Conservation (phyloP, 1,140 invertebrate genomes). For the Tachypleus tridentatus region DNA sequence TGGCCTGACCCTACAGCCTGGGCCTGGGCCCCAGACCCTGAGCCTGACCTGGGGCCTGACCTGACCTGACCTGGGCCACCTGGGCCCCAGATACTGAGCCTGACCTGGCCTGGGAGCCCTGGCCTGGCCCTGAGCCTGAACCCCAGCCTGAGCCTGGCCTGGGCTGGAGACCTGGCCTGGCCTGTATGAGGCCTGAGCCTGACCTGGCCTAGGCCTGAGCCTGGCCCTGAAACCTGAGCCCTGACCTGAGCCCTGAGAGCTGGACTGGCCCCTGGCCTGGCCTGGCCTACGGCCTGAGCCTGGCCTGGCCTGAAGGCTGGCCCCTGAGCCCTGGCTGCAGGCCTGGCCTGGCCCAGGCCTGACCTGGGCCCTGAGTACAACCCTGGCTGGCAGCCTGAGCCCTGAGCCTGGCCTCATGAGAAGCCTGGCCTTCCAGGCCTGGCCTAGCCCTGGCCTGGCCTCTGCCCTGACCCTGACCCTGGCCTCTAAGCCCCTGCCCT, state of each 20-base stretch:
- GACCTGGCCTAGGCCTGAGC: slow-evolving; percentile 23
- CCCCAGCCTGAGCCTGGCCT: slow-evolving; percentile 26
- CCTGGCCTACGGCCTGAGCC: slow-evolving; percentile 23
- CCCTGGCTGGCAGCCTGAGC: slow-evolving; percentile 16
- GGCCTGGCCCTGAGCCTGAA: slow-evolving; percentile 20
- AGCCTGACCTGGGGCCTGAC: too few species aligned
- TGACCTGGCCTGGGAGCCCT: slow-evolving; percentile 21
- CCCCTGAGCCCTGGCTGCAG: slow-evolving; percentile 23
- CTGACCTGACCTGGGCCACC: slow-evolving; percentile 22
- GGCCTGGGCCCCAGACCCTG: slow-evolving; percentile 24
- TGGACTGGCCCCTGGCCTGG: slow-evolving; percentile 25
- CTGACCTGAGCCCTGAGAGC: slow-evolving; percentile 22
- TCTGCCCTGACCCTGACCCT: slow-evolving; percentile 24
- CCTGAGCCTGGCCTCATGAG: slow-evolving; percentile 23
- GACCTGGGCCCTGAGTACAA: slow-evolving; percentile 24
- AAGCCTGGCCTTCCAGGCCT: slow-evolving; percentile 21
- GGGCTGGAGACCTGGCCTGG: slow-evolving; percentile 24
- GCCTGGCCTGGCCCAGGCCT: slow-evolving; percentile 24
- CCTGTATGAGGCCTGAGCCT: slow-evolving; percentile 22
- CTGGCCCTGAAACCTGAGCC: slow-evolving; percentile 22
- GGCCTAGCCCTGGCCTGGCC: too few species aligned
- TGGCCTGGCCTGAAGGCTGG: too few species aligned
- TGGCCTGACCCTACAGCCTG: slow-evolving; percentile 16
- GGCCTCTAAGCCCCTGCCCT: slow-evolving; percentile 22
- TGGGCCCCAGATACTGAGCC: slow-evolving; percentile 22